Evolutionary conservation across 1,140 invertebrate genomes (phyloP).

Genomic region (Conopomorpha cramerella): DNA sequence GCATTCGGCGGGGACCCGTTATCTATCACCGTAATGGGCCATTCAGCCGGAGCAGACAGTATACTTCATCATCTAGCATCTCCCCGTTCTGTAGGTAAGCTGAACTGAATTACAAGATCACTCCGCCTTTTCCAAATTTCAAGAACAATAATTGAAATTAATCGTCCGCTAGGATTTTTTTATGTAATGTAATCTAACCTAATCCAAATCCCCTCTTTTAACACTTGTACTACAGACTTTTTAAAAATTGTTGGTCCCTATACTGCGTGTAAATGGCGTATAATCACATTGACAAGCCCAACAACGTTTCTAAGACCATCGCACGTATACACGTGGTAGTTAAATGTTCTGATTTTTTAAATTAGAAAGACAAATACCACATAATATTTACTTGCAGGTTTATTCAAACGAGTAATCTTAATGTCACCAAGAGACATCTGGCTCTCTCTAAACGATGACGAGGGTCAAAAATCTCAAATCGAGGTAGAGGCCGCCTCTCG

Average conservation of each 20-base stretch:
- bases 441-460: conserved; percentile 24
- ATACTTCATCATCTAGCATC: conserved; percentile 65
- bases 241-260: conserved; percentile 5
- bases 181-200: too few relatives aligned
- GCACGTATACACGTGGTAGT: too few relatives aligned
- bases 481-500: conserved; percentile 20
- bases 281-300: too few relatives aligned
- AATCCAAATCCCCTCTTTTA: too few relatives aligned
- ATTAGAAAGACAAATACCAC: too few relatives aligned
- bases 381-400: conserved; percentile 14
- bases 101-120: neutral
- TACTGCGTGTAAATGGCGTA: too few relatives aligned
- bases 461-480: conserved; percentile 7
- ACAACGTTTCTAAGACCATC: too few relatives aligned
- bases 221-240: conserved; percentile 3
- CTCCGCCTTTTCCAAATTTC: neutral
- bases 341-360: too few relatives aligned
- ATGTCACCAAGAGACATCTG: conserved; percentile 42
- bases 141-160: conserved; percentile 2
- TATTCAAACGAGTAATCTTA: conserved; percentile 41
- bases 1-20: conserved; percentile 74
- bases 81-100: conserved; percentile 62
- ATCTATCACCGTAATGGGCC: conserved; percentile 72
- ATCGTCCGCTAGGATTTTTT: too few relatives aligned
- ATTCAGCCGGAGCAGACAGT: conserved; percentile 68